Base-by-base conservation (phyloP, 2,888 invertebrate genomes). In the Lymantria dispar region DNA sequence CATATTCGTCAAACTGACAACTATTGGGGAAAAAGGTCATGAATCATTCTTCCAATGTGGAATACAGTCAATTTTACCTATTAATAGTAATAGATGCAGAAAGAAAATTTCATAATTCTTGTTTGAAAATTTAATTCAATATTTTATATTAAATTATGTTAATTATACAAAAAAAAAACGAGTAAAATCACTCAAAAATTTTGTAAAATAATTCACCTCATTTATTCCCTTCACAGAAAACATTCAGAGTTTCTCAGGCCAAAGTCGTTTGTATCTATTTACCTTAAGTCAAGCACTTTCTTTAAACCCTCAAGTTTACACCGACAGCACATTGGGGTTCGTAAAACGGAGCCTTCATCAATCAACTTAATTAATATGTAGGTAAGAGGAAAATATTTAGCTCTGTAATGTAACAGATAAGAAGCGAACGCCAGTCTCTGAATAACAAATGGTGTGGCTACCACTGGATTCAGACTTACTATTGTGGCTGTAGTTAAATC, bases 311-410 rank as follows among this genome's bases (percentile, higher is more conserved):
- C 48, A 46, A 53, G 52, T 53, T 53, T 46, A 53, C 52, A 43
- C 46, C 48, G 30, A 43, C 43, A 48, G 43, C 44, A 52, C 51
- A 43, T 38, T 47, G 52, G 48, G 39, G 48, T 46, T 31, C 62
- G 56, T 62, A 60, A 67, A 62, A 46, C 56, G 48, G 47, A 54
- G 51, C 59, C 52, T 59, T 58, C 60, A 69, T 66, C 67, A 69
- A 68, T 69, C 69, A 68, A 62, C 55, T 64, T 71, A 75, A 72
- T 75, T 74, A 75, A 72, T 72, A 72, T 73, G 73, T 69, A 69
- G 60, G 62, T 63, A 64, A 57, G 58, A 64, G 60, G 63, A 64
- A 75, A 75, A 75, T 74, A 74, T 72, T 72, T 69, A 74, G 65
- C 68, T 69, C 62, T 62, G 71, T 69, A 70, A 72, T 68, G 71